Evolutionary conservation across 2,888 invertebrate species (phyloP).

Genomic region (Urechis unicinctus): DNA sequence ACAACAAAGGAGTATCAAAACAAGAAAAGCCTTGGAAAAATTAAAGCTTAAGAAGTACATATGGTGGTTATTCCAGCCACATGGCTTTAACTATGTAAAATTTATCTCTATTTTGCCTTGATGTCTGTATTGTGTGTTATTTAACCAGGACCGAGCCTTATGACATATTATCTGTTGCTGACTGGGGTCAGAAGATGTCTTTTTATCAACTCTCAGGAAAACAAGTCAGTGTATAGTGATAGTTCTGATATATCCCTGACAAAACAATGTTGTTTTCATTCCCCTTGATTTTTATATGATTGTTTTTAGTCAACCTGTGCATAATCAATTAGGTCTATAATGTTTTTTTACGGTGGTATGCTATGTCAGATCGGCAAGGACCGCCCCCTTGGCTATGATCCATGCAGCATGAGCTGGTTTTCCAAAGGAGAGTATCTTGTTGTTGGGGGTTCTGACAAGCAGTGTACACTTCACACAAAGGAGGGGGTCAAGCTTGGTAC

Average conservation of each 20-base stretch:
- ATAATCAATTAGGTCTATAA: background rate
- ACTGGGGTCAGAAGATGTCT: conserved; percentile 85
- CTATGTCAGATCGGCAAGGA: conserved; percentile 57
- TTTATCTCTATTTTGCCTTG: background rate
- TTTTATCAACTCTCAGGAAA: conserved; percentile 85
- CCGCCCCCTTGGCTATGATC: conserved; percentile 63
- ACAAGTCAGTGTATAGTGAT: conserved; percentile 56
- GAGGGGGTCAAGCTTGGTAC: conserved; percentile 73
- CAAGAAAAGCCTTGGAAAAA: too few relatives aligned
- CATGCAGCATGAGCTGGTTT: conserved; percentile 70
- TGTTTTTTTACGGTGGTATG: background rate
- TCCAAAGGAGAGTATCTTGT: conserved; percentile 70
- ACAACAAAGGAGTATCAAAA: background rate
- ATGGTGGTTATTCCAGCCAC: too few relatives aligned
- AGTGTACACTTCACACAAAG: conserved; percentile 70
- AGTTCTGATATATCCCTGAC: too few relatives aligned
- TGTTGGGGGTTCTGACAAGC: conserved; percentile 72
- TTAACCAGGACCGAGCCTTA: conserved; percentile 55
- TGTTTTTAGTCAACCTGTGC: background rate
- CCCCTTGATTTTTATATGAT: too few relatives aligned
- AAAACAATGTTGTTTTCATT: too few relatives aligned
- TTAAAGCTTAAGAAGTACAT: background rate
- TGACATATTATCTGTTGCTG: conserved; percentile 73
- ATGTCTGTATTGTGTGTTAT: conserved; percentile 1
- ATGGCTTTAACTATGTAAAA: too few relatives aligned